phyloP scores from a whole-genome alignment of 2,888 invertebrate genomes.

The Malthinus seriepunctatus region DNA sequence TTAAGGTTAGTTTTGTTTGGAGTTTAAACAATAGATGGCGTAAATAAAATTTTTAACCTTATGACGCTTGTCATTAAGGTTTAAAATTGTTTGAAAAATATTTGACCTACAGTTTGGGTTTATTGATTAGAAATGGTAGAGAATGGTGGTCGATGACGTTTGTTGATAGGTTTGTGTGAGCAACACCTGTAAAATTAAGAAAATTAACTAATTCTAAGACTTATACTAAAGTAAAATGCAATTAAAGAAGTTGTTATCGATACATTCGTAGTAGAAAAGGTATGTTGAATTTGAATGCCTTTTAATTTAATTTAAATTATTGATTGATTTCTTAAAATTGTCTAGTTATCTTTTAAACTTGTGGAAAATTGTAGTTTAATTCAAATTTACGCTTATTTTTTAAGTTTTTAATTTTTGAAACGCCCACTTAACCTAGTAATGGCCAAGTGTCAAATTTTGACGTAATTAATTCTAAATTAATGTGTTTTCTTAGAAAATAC shows the following conservation, averaged over 20 bases:
- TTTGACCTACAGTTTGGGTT: conserved; percentile 12
- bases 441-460: not conserved
- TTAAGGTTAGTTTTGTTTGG: not conserved
- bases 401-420: not conserved
- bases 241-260: too few species aligned
- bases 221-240: too few species aligned
- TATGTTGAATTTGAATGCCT: too few species aligned
- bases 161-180: conserved; percentile 6
- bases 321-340: too few species aligned
- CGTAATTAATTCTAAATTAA: not conserved
- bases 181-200: too few species aligned
- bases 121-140: conserved; percentile 9
- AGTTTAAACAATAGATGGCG: not conserved
- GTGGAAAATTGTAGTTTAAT: too few species aligned
- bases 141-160: conserved; percentile 19
- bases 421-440: not conserved
- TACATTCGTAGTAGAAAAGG: too few species aligned
- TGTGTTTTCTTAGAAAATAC: not conserved
- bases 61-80: not conserved
- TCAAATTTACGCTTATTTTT: too few species aligned
- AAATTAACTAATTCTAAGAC: too few species aligned
- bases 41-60: not conserved
- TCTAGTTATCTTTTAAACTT: too few species aligned
- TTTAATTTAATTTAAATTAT: too few species aligned
- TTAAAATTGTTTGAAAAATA: not conserved